phyloP scores from a whole-genome alignment of 2,888 invertebrate species.

The Ectobius pallidus region DNA sequence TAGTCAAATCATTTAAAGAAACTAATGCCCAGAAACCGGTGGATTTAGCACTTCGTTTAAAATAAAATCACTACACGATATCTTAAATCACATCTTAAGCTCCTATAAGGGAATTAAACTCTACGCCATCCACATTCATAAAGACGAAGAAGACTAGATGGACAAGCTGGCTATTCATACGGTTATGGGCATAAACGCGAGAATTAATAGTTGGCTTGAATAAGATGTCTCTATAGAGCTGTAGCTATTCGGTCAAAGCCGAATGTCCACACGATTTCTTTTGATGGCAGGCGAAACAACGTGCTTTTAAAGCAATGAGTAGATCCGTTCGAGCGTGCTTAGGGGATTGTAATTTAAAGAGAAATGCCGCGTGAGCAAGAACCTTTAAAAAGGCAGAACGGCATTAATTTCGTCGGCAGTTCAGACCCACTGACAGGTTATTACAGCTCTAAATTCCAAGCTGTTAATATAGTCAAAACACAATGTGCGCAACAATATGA shows the following conservation, averaged over 20 bases:
- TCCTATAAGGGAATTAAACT: background rate
- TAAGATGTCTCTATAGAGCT: background rate
- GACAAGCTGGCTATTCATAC: background rate
- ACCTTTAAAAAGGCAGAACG: background rate
- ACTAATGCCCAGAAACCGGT: no score
- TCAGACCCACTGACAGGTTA: background rate
- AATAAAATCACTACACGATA: constrained; percentile 16
- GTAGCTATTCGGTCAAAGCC: constrained; percentile 1
- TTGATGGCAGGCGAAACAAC: background rate
- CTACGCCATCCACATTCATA: background rate
- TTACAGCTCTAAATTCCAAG: constrained; percentile 1
- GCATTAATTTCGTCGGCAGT: constrained; percentile 1
- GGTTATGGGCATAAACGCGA: background rate
- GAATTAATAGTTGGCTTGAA: constrained; percentile 4
- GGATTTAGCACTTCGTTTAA: background rate
- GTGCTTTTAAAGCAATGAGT: constrained; percentile 1
- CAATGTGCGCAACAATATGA: background rate
- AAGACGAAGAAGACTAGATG: background rate
- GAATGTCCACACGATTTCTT: constrained; percentile 19
- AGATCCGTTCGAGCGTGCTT: background rate
- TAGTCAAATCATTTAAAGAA: no score
- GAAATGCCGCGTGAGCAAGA: background rate
- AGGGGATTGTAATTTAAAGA: background rate
- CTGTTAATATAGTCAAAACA: constrained; percentile 3
- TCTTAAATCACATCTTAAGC: constrained; percentile 18